Conservation (phyloP, 2,888 invertebrate species). For the Gerris lacustris region DNA sequence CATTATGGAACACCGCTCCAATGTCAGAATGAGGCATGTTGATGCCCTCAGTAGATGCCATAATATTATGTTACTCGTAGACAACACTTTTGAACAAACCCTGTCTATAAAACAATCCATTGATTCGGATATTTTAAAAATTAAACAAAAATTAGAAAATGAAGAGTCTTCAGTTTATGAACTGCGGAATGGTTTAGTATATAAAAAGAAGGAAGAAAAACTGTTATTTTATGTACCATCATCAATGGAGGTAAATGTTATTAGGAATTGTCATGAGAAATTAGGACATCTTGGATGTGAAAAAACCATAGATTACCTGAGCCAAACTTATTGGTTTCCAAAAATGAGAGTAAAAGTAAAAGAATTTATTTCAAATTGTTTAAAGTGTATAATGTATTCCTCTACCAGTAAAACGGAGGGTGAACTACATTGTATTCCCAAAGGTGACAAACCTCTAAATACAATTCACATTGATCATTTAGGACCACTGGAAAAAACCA, state of each 20-base stretch:
- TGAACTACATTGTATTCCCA: slow-evolving; percentile 7
- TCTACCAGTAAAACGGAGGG: slow-evolving; percentile 2
- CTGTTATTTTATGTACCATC: slow-evolving; percentile 17
- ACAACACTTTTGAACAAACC: slow-evolving; percentile 29
- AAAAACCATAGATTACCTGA: slow-evolving; percentile 5
- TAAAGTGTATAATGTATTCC: slow-evolving; percentile 14
- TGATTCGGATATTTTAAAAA: slow-evolving; percentile 11
- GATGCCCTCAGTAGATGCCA: slow-evolving; percentile 30
- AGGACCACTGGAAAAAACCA: slow-evolving; percentile 5
- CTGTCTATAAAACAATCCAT: slow-evolving; percentile 19
- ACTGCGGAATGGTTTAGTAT: slow-evolving; percentile 15
- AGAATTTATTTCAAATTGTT: slow-evolving; percentile 11
- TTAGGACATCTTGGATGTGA: slow-evolving; percentile 11
- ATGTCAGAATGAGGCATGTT: slow-evolving; percentile 30
- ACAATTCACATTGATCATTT: slow-evolving; percentile 12
- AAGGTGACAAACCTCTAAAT: slow-evolving; percentile 11
- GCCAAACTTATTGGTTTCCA: slow-evolving; percentile 12
- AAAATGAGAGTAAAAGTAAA: slow-evolving; percentile 7
- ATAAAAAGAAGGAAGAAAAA: slow-evolving; percentile 8
- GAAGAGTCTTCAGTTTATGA: slow-evolving; percentile 10
- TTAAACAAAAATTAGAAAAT: slow-evolving; percentile 8
- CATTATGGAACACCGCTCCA: slow-evolving; percentile 28
- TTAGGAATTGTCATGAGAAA: slow-evolving; percentile 7
- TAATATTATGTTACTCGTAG: slow-evolving; percentile 29
- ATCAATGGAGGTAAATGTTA: slow-evolving; percentile 8